Evolutionary conservation across 1,140 invertebrate species (phyloP), one percentile per base, ranked within the genome.

Genomic region (Drosophila oshimai): DNA sequence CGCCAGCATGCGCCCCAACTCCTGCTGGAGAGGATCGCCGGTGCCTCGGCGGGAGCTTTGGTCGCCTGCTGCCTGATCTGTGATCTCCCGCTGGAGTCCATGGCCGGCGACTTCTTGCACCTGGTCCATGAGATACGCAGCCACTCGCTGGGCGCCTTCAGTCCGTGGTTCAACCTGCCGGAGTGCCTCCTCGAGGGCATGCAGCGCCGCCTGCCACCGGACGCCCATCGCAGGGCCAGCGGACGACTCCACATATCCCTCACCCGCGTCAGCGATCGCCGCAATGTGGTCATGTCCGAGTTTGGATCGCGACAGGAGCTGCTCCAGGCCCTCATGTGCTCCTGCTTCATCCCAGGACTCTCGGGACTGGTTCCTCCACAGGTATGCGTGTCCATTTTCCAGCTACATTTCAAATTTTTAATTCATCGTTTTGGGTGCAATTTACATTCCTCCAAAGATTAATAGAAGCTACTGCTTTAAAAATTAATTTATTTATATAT

Each of bases 1-100:
- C 95, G 96, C 78, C 98, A 99, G 92, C 99, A 99, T 92, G 97
- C 97, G 0, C 98, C 98, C 3, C 96, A 99, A 91, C 93, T 99
- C 46, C 91, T 98, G 9, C 92, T 97, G 71, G 95, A 98, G 68
- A 97, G 97, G 91, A 97, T 99, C 88, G 96, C 96, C 41, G 99
- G 99, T 33, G 98, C 98, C 24, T 99, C 98, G 6, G 98, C 98
- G 64, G 99, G 99, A 7, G 97, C 98, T 2, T 94, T 99, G 49
- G 97, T 97, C 29, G 98, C 98, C 0, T 97, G 97, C 72, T 97
- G 96, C 90, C 92, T 99, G 17, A 94, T 99, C 22, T 98, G 97
- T 91, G 97, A 98, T 91, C 92, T 98, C 44, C 97, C 97, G 42
- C 93, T 99, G 76, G 98, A 98, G 97, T 93, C n/a, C 15, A 95